Evolutionary conservation across 2,888 invertebrate genomes (phyloP).

Genomic region (Euclidia mi): DNA sequence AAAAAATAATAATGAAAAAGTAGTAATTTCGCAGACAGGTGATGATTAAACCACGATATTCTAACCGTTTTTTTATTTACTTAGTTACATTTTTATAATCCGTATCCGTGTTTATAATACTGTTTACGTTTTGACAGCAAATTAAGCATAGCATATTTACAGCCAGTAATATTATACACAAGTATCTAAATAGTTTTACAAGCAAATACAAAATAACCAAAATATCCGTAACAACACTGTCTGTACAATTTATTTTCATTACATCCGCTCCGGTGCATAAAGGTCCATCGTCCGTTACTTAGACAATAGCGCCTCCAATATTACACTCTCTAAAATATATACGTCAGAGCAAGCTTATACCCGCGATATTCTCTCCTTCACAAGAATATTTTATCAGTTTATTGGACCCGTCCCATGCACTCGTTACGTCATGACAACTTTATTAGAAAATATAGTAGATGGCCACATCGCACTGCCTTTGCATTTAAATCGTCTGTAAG

Average conservation of each 20-base stretch:
- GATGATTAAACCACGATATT: too few species aligned
- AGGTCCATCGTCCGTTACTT: background rate
- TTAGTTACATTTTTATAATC: too few species aligned
- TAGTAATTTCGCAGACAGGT: too few species aligned
- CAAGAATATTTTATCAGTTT: constrained; percentile 42
- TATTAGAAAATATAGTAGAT: constrained; percentile 58
- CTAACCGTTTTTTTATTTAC: too few species aligned
- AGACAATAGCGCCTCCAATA: constrained; percentile 12
- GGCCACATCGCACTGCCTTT: constrained; percentile 34
- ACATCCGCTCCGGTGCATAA: background rate
- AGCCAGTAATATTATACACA: too few species aligned
- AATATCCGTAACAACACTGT: too few species aligned
- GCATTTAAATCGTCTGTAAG: constrained; percentile 55
- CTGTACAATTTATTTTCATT: background rate
- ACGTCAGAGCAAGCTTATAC: constrained; percentile 11
- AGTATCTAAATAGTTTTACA: too few species aligned
- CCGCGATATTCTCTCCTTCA: constrained; percentile 10
- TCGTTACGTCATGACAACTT: constrained; percentile 49
- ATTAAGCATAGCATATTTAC: too few species aligned
- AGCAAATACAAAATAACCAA: background rate
- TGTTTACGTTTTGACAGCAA: too few species aligned
- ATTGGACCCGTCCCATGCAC: constrained; percentile 47
- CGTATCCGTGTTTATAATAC: too few species aligned
- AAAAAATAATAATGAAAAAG: too few species aligned
- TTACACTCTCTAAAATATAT: constrained; percentile 20